Conservation (phyloP, 2,113 vertebrate genomes). For the Heloderma charlesbogerti region DNA sequence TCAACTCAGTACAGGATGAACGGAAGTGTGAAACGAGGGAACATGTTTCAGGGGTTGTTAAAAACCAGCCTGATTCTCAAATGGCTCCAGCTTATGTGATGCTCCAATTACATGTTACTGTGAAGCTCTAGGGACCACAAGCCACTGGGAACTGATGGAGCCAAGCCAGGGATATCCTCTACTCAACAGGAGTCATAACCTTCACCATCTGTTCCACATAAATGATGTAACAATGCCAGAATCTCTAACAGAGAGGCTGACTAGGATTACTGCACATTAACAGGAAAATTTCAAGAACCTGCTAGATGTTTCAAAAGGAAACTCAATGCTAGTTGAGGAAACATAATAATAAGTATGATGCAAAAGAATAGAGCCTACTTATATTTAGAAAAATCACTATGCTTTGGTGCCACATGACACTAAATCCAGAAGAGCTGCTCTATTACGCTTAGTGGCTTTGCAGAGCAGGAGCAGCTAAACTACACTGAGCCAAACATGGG, state of each 20-base stretch:
- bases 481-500: background rate
- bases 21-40: background rate
- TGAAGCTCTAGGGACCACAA: background rate
- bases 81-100: background rate
- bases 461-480: background rate
- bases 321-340: background rate
- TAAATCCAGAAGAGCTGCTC: background rate
- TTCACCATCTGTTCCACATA: slow-evolving; percentile 41
- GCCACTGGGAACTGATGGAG: background rate
- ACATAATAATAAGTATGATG: background rate
- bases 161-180: slow-evolving; percentile 2
- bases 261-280: background rate
- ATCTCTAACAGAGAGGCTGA: background rate
- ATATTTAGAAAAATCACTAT: background rate
- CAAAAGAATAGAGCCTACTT: background rate
- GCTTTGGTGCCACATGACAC: background rate
- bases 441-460: background rate
- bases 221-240: slow-evolving; percentile 35
- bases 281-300: background rate
- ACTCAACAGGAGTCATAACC: background rate
- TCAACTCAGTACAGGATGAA: background rate
- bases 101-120: accelerated
- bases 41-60: slow-evolving; percentile 1
- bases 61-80: background rate
- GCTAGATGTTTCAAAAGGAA: slow-evolving; percentile 12